A percentile compares a stretch with the other conserved stretches of the same genome.
Evolutionary conservation across 2,888 invertebrate species (phyloP).

Genomic region (Lypha dubia): DNA sequence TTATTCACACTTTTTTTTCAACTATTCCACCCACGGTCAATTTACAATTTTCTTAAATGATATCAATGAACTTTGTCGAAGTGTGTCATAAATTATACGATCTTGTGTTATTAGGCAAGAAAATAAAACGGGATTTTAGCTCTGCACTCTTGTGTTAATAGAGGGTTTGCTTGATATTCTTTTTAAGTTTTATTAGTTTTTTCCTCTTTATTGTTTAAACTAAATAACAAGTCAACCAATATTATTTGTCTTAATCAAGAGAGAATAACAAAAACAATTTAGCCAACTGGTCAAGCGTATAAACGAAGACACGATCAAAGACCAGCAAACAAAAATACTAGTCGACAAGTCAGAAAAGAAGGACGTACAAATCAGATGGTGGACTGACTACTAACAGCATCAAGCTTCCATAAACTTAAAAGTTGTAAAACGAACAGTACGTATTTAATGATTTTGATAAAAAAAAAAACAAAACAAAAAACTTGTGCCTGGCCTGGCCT

Average conservation of each 20-base stretch:
- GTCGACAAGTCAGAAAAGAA: no score
- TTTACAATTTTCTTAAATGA: constrained; percentile 43
- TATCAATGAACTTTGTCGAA: constrained; percentile 65
- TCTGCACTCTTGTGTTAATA: constrained; percentile 25
- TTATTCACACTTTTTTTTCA: neutral
- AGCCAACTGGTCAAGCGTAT: constrained; percentile 8
- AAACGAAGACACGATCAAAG: no score
- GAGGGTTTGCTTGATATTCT: constrained; percentile 48
- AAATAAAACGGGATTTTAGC: constrained; percentile 66
- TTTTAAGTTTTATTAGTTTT: neutral
- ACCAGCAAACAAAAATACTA: no score
- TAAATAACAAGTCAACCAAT: constrained; percentile 40
- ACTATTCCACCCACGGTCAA: constrained; percentile 37
- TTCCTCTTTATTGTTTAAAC: constrained; percentile 37
- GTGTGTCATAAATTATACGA: constrained; percentile 77
- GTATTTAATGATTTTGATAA: constrained; percentile 45
- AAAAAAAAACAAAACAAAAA: constrained; percentile 10
- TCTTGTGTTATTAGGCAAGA: constrained; percentile 73
- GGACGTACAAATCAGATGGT: neutral
- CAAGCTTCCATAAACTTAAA: constrained; percentile 25
- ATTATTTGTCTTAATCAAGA: constrained; percentile 63
- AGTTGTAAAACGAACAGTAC: constrained; percentile 7
- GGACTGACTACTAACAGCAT: constrained; percentile 12
- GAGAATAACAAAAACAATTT: constrained; percentile 38
- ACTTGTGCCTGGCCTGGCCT: constrained; percentile 43